Conservation (phyloP, 2,113 vertebrate genomes). For the Xenopus laevis region DNA sequence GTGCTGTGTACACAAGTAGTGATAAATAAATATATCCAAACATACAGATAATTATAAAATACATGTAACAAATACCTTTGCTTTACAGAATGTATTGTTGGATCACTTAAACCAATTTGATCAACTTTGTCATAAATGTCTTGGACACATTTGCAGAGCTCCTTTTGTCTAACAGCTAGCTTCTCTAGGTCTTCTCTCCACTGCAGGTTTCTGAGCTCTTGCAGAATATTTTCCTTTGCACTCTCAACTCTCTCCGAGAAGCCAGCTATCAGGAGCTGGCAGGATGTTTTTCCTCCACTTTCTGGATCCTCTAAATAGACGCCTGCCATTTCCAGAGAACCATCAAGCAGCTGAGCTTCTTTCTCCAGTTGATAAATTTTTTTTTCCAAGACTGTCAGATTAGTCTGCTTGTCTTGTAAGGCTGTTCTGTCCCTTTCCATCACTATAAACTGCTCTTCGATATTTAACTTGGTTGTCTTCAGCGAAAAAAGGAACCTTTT, state of each 20-base stretch:
- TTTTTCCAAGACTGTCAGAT: constrained; percentile 55
- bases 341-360: constrained; percentile 76
- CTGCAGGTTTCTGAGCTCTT: constrained; percentile 55
- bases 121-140: constrained; percentile 67
- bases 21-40: no score
- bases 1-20: no score
- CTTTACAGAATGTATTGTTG: constrained; percentile 82
- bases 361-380: constrained; percentile 66
- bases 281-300: constrained; percentile 59
- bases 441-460: constrained; percentile 47
- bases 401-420: constrained; percentile 52
- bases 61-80: constrained; percentile 66
- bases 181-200: constrained; percentile 57
- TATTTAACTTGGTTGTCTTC: constrained; percentile 62
- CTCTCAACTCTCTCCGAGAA: constrained; percentile 60
- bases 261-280: constrained; percentile 68
- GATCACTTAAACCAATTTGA: constrained; percentile 77
- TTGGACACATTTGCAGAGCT: constrained; percentile 71
- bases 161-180: constrained; percentile 64
- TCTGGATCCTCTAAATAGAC: constrained; percentile 65
- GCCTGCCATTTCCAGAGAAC: constrained; percentile 64
- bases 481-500: constrained; percentile 79
- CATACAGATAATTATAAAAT: no score
- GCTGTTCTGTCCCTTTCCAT: constrained; percentile 47
- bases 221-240: constrained; percentile 16